Evolutionary conservation across 2,888 invertebrate genomes (phyloP).

Genomic region (Thereva unica): DNA sequence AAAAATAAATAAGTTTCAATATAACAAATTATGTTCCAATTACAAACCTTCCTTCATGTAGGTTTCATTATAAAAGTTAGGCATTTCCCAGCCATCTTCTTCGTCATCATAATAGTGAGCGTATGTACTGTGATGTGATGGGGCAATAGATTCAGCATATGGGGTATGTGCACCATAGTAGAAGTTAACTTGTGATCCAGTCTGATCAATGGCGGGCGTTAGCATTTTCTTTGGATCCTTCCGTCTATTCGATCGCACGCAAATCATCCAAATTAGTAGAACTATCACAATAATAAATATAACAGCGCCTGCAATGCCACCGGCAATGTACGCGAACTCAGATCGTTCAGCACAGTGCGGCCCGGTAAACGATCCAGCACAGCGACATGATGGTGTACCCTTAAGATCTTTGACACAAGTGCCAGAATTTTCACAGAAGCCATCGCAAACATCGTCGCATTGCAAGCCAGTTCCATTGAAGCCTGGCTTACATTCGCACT

Average conservation of each 20-base stretch:
- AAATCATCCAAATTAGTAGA: slow-evolving; percentile 95
- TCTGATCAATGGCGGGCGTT: slow-evolving; percentile 86
- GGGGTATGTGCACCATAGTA: slow-evolving; percentile 94
- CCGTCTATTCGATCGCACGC: slow-evolving; percentile 84
- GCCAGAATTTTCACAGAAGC: slow-evolving; percentile 88
- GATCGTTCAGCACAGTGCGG: slow-evolving; percentile 87
- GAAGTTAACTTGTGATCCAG: slow-evolving; percentile 93
- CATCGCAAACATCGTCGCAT: slow-evolving; percentile 81
- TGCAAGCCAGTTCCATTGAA: slow-evolving; percentile 85
- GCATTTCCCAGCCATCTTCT: slow-evolving; percentile 97
- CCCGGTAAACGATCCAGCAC: slow-evolving; percentile 90
- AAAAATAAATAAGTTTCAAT: not conserved
- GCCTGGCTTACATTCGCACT: slow-evolving; percentile 91
- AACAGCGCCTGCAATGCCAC: slow-evolving; percentile 92
- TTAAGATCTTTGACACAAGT: slow-evolving; percentile 81
- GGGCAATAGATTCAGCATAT: slow-evolving; percentile 93
- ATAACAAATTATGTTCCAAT: not conserved
- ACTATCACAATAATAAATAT: slow-evolving; percentile 91
- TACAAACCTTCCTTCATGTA: slow-evolving; percentile 83
- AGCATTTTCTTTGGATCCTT: slow-evolving; percentile 91
- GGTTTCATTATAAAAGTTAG: slow-evolving; percentile 94
- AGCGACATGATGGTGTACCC: slow-evolving; percentile 85
- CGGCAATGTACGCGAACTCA: slow-evolving; percentile 94
- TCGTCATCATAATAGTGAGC: slow-evolving; percentile 96
- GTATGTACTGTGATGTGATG: slow-evolving; percentile 93